A percentile compares a stretch with the other conserved stretches of the same genome.
phyloP scores from a whole-genome alignment of 2,888 invertebrate genomes.

The Salticus scenicus region DNA sequence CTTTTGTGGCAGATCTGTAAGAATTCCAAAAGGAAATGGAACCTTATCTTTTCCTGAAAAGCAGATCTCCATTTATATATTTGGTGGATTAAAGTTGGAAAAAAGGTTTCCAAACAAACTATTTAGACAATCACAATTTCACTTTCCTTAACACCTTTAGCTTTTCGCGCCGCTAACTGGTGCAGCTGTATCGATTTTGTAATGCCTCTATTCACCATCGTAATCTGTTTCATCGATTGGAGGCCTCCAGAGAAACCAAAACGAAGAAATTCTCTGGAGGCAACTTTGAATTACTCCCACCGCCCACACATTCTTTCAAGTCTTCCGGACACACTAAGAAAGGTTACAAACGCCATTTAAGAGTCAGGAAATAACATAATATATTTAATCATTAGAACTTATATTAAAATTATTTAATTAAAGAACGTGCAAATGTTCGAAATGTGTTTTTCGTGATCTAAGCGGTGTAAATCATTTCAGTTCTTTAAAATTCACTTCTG shows the following conservation, averaged over 20 bases:
- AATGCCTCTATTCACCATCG: background rate
- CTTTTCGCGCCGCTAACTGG: background rate
- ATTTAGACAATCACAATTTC: background rate
- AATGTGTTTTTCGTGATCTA: too few relatives aligned
- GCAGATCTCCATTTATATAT: too few relatives aligned
- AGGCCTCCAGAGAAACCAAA: background rate
- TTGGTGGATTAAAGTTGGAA: background rate
- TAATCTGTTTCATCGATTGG: constrained; percentile 11
- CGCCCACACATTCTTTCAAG: background rate
- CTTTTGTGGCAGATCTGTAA: too few relatives aligned
- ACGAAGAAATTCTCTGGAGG: background rate
- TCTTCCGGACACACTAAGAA: background rate
- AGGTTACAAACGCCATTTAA: too few relatives aligned
- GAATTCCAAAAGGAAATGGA: too few relatives aligned
- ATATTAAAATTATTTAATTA: too few relatives aligned
- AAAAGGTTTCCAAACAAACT: background rate
- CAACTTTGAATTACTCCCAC: constrained; percentile 1
- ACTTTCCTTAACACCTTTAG: constrained; percentile 14
- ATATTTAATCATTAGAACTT: too few relatives aligned
- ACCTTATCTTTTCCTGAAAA: too few relatives aligned
- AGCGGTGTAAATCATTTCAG: too few relatives aligned
- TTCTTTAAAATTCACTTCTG: too few relatives aligned
- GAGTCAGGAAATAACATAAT: too few relatives aligned
- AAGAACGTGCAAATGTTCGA: too few relatives aligned
- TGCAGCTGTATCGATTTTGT: constrained; percentile 11